phyloP scores from a whole-genome alignment of 2,797 vertebrate species.

The Darevskia nairensis region DNA sequence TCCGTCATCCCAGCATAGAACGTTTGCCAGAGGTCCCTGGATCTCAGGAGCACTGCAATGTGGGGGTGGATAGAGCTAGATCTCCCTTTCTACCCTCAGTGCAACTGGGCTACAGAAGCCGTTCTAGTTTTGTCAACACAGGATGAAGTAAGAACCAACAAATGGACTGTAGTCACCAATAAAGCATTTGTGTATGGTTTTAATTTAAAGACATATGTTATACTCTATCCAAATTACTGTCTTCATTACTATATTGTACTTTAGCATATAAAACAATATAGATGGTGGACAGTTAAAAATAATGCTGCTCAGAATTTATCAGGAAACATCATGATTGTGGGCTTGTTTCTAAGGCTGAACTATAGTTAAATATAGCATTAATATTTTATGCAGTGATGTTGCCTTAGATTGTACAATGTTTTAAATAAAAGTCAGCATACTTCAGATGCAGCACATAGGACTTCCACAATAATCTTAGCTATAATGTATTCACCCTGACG shows the following conservation, averaged over 20 bases:
- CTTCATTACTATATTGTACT: constrained; percentile 7
- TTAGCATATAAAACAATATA: not conserved
- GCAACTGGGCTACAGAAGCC: not conserved
- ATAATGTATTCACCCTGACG: constrained; percentile 58
- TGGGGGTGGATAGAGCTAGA: not conserved
- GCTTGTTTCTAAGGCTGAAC: not conserved
- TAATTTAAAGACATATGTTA: constrained; percentile 14
- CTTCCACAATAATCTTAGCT: constrained; percentile 47
- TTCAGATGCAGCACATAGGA: constrained; percentile 45
- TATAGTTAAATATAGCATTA: constrained; percentile 41
- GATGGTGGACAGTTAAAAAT: constrained; percentile 4
- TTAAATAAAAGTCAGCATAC: constrained; percentile 26
- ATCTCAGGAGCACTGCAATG: not conserved
- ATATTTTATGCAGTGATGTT: constrained; percentile 48
- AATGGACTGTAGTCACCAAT: not conserved
- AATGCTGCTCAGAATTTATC: constrained; percentile 6
- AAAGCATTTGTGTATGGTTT: not conserved
- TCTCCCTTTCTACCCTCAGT: no score
- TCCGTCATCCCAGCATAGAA: not conserved
- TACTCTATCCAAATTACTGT: not conserved
- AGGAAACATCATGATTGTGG: not conserved
- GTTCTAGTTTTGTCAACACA: not conserved
- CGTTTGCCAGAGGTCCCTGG: not conserved
- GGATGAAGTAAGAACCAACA: not conserved
- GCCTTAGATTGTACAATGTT: constrained; percentile 50